phyloP scores from a whole-genome alignment of 2,888 invertebrate species.

The Nebria brevicollis region DNA sequence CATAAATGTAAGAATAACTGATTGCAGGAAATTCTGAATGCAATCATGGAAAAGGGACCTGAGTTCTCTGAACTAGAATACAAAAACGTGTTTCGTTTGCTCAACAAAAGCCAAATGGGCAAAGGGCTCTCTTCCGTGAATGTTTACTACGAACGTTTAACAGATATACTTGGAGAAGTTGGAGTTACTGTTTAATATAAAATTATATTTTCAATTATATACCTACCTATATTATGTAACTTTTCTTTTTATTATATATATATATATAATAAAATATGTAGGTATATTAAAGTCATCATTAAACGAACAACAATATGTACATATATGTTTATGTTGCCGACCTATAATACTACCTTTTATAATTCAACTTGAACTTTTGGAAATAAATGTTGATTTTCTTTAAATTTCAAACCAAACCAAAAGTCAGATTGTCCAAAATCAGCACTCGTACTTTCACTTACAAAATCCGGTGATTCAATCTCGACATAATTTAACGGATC shows the following conservation, averaged over 20 bases:
- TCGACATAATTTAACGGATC: constrained; percentile 66
- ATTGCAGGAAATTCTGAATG: constrained; percentile 81
- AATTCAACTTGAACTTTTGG: constrained; percentile 61
- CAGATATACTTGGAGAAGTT: constrained; percentile 85
- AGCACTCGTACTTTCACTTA: constrained; percentile 62
- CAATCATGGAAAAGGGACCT: constrained; percentile 86
- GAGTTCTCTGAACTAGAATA: constrained; percentile 91
- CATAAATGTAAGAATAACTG: constrained; percentile 36
- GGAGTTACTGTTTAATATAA: constrained; percentile 78
- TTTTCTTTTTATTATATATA: neutral
- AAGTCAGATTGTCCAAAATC: constrained; percentile 70
- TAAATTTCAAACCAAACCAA: constrained; percentile 71
- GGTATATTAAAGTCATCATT: neutral
- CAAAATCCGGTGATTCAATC: constrained; percentile 64
- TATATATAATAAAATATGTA: neutral
- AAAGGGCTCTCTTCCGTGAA: constrained; percentile 69
- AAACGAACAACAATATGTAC: neutral
- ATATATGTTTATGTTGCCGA: neutral
- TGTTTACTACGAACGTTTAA: constrained; percentile 80
- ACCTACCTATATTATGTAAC: neutral
- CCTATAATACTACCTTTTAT: constrained; percentile 53
- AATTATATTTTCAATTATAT: neutral
- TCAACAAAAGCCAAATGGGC: constrained; percentile 69
- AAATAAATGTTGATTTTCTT: constrained; percentile 68
- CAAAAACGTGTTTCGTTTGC: constrained; percentile 83